Evolutionary conservation across 2,113 vertebrate genomes (phyloP).

Genomic region (Caloenas nicobarica): DNA sequence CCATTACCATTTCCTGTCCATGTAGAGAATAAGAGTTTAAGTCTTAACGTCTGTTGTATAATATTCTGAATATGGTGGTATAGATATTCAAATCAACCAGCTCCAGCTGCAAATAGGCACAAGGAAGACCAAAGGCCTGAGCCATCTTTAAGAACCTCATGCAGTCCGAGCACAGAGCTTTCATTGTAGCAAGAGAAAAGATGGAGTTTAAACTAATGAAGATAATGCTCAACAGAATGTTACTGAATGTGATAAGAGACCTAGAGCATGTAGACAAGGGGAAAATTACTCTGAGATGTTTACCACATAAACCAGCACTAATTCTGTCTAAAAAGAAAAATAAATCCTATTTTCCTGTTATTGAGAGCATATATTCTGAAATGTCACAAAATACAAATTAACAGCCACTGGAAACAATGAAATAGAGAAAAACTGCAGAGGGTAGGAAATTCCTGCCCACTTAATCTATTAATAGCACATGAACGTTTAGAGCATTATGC

Average conservation of each 20-base stretch:
- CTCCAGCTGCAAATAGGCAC: not conserved
- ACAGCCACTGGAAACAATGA: conserved; percentile 22
- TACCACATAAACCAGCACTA: not conserved
- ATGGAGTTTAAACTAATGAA: not conserved
- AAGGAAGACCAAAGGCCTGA: not conserved
- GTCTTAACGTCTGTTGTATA: not conserved
- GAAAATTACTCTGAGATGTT: not conserved
- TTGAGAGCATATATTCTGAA: not conserved
- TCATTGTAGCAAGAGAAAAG: not conserved
- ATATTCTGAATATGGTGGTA: not conserved
- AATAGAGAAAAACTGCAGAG: conserved; percentile 22
- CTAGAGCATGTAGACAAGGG: not conserved
- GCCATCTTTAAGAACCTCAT: not conserved
- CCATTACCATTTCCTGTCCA: not conserved
- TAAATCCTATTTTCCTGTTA: conserved; percentile 16
- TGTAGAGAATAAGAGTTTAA: not conserved
- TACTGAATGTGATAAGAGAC: not conserved
- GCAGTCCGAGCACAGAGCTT: not conserved
- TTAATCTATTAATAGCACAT: conserved; percentile 44
- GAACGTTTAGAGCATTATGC: conserved; percentile 21
- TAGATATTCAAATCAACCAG: not conserved
- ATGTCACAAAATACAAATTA: conserved; percentile 32
- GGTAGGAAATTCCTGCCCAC: conserved; percentile 47
- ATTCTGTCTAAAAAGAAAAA: conserved; percentile 24
- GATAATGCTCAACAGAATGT: not conserved